A percentile compares a stretch with the other conserved stretches of the same genome.
Conservation (phyloP, 2,113 vertebrate species). For the Sorex fumeus region DNA sequence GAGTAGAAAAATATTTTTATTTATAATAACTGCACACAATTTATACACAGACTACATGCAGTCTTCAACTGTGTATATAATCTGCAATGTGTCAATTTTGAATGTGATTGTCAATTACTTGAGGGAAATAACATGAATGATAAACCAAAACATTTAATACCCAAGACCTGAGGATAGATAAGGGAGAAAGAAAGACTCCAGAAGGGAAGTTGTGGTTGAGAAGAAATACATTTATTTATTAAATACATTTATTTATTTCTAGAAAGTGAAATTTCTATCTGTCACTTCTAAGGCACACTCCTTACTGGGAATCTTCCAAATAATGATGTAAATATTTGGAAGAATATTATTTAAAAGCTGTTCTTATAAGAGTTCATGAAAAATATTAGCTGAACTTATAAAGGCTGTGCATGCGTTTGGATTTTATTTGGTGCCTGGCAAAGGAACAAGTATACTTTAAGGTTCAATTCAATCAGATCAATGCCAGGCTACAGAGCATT, state of each 20-base stretch:
- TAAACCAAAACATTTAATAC: neutral
- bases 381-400: neutral
- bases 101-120: neutral
- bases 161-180: neutral
- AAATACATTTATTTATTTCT: neutral
- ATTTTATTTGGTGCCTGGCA: slow-evolving; percentile 5
- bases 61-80: no score
- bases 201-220: neutral
- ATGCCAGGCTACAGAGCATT: neutral
- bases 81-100: no score
- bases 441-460: neutral
- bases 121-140: neutral
- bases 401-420: neutral
- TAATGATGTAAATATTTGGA: neutral
- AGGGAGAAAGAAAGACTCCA: neutral
- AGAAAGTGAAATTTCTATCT: neutral
- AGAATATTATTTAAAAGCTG: neutral
- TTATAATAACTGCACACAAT: neutral
- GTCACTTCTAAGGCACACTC: neutral
- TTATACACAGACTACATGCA: neutral
- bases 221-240: neutral
- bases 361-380: neutral
- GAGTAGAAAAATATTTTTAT: neutral
- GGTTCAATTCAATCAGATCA: slow-evolving; percentile 8
- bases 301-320: neutral